phyloP scores from a whole-genome alignment of 2,888 invertebrate species.

The Branchellion lobata region DNA sequence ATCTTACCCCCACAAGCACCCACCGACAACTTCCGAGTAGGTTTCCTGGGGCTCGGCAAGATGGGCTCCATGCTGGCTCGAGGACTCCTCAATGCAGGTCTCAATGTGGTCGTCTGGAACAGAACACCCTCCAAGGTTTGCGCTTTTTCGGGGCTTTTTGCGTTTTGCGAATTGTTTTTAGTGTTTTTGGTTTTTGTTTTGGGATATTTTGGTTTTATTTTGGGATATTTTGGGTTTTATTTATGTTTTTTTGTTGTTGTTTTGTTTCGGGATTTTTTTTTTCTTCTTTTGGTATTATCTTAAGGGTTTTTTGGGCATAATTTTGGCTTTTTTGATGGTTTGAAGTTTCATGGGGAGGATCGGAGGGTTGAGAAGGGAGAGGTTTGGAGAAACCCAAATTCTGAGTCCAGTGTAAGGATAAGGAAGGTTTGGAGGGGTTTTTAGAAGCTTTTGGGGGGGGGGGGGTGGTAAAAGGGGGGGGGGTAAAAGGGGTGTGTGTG shows the following conservation, averaged over 20 bases:
- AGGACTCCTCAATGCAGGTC: constrained; percentile 88
- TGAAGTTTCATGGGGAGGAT: too few relatives aligned
- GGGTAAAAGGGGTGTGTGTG: too few relatives aligned
- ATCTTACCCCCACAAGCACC: constrained; percentile 34
- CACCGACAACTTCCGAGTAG: constrained; percentile 76
- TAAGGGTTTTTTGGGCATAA: too few relatives aligned
- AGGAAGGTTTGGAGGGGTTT: too few relatives aligned
- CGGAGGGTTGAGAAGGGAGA: not conserved
- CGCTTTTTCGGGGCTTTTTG: too few relatives aligned
- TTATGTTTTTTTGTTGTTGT: not conserved
- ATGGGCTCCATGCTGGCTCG: constrained; percentile 94
- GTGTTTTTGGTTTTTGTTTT: not conserved
- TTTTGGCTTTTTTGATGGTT: too few relatives aligned
- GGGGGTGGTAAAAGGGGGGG: not conserved
- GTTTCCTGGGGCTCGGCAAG: constrained; percentile 89
- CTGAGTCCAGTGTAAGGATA: too few relatives aligned
- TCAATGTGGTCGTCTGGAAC: constrained; percentile 90
- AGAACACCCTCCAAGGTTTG: constrained; percentile 81
- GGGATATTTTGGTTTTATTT: not conserved
- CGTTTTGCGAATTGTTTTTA: too few relatives aligned
- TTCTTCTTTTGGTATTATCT: too few relatives aligned
- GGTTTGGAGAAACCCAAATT: too few relatives aligned
- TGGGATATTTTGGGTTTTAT: not conserved
- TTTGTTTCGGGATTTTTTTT: not conserved
- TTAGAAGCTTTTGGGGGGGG: too few relatives aligned